Percentiles rank a stretch among this genome's conserved stretches.
Evolutionary conservation across 2,888 invertebrate genomes (phyloP).

Genomic region (Ichneumoninae sp.): DNA sequence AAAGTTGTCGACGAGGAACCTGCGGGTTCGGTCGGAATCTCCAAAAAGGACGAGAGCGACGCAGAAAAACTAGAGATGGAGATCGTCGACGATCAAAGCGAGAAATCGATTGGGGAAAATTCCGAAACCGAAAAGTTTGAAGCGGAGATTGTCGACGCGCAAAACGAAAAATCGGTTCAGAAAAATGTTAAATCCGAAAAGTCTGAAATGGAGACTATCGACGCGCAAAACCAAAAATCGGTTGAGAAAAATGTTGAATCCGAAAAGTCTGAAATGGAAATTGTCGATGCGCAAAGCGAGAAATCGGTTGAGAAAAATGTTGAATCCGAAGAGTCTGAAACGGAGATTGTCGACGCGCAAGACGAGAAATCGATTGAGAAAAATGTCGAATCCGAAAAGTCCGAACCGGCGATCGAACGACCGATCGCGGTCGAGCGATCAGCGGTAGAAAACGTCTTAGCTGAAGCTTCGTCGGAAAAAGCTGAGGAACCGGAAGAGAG

Average conservation of each 20-base stretch:
- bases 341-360: background rate
- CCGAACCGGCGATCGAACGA: background rate
- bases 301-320: background rate
- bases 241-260: no score
- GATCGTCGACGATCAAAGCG: slow-evolving; percentile 1
- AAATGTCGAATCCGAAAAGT: background rate
- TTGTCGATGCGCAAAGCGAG: no score
- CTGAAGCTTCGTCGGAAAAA: slow-evolving; percentile 11
- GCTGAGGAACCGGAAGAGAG: slow-evolving; percentile 29
- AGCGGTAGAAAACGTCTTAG: background rate
- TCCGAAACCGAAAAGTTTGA: background rate
- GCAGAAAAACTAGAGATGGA: slow-evolving; percentile 41
- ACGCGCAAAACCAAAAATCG: background rate
- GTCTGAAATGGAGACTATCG: slow-evolving; percentile 32
- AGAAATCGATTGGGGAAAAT: slow-evolving; percentile 12
- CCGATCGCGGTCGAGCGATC: background rate
- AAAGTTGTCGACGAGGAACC: background rate
- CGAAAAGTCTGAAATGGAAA: no score
- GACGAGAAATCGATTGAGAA: background rate
- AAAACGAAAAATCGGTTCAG: no score
- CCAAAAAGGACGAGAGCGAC: background rate
- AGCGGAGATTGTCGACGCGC: no score
- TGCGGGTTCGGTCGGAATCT: background rate
- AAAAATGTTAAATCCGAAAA: background rate
- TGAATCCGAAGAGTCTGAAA: background rate